Conservation (phyloP, 2,888 invertebrate genomes). For the Tuberolachnus salignus region DNA sequence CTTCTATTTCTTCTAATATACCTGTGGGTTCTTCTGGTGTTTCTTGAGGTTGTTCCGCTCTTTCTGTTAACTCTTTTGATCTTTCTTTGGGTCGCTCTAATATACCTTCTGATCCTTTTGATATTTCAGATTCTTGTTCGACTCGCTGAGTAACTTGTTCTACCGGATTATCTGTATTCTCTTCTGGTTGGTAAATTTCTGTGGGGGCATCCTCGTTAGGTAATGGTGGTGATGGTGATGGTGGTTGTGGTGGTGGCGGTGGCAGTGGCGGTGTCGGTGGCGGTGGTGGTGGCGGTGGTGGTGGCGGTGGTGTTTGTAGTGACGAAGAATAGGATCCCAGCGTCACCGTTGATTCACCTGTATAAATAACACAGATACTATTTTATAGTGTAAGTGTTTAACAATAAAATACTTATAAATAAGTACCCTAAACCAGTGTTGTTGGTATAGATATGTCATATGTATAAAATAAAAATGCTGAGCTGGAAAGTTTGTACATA, state of each 20-base stretch:
- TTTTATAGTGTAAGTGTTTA: background rate
- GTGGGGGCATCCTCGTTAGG: slow-evolving; percentile 1
- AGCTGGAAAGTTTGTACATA: too few relatives aligned
- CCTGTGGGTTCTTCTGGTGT: background rate
- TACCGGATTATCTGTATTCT: background rate
- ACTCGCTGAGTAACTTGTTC: background rate
- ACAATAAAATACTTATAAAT: background rate
- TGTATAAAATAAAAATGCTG: too few relatives aligned
- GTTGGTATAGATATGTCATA: too few relatives aligned
- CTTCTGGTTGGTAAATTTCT: background rate
- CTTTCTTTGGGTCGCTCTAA: background rate
- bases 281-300: background rate
- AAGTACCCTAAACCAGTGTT: too few relatives aligned
- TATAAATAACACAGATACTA: background rate
- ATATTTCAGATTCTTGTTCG: background rate
- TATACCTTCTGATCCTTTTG: background rate
- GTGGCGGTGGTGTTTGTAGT: background rate
- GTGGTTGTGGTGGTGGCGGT: background rate
- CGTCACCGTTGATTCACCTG: background rate
- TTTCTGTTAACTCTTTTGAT: background rate
- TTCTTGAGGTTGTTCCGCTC: background rate
- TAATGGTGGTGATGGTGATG: background rate
- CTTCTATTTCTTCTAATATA: background rate
- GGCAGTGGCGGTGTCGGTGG: background rate
- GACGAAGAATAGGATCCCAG: background rate